Percentiles rank a stretch among this genome's conserved stretches.
phyloP scores from a whole-genome alignment of 2,888 invertebrate species.

The Nudaria mundana region DNA sequence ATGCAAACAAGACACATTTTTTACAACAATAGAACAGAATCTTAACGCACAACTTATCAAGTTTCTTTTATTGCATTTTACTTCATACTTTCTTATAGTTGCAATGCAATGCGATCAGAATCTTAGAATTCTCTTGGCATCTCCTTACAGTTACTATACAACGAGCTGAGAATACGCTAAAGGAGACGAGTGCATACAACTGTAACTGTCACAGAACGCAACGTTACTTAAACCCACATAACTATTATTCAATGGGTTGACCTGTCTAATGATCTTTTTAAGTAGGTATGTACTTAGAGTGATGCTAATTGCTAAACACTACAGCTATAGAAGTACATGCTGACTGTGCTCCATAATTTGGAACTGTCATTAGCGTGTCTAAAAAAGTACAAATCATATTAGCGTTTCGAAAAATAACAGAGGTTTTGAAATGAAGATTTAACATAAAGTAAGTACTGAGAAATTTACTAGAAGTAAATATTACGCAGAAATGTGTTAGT shows the following conservation, averaged over 20 bases:
- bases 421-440: background rate
- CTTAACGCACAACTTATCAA: background rate
- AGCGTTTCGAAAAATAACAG: background rate
- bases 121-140: too few species aligned
- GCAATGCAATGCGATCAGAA: constrained; percentile 29
- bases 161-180: constrained; percentile 42
- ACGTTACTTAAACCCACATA: constrained; percentile 7
- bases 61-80: background rate
- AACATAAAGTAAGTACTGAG: background rate
- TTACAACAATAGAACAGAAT: background rate
- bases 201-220: constrained; percentile 20
- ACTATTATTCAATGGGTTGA: constrained; percentile 18
- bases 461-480: background rate
- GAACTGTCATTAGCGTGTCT: background rate
- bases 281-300: background rate
- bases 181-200: constrained; percentile 41
- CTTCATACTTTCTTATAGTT: constrained; percentile 3
- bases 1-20: background rate
- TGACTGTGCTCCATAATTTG: too few species aligned
- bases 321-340: too few species aligned
- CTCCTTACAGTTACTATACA: constrained; percentile 56
- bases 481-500: constrained; percentile 4
- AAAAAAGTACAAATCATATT: background rate
- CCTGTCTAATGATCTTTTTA: constrained; percentile 42
- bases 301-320: background rate